phyloP scores from a whole-genome alignment of 2,113 vertebrate species.

The Aspiorhynchus laticeps region DNA sequence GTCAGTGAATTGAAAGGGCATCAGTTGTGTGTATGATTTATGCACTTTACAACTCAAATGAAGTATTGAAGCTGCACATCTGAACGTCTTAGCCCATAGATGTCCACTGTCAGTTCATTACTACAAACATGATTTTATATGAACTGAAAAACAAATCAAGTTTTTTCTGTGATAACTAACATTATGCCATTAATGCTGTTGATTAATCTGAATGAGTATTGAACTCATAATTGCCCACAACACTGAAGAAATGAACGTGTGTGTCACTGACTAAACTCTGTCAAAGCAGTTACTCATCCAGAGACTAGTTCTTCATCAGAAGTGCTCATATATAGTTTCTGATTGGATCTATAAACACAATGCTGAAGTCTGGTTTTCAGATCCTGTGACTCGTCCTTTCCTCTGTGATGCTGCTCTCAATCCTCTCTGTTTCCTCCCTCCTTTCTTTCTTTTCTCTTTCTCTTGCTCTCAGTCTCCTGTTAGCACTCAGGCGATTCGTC shows the following conservation, averaged over 20 bases:
- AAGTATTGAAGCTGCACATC: not conserved
- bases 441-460: slow-evolving; percentile 32
- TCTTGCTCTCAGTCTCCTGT: slow-evolving; percentile 68
- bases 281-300: not conserved
- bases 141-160: not conserved
- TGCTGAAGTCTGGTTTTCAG: not conserved
- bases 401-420: not conserved
- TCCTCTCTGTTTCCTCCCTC: not conserved
- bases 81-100: not conserved
- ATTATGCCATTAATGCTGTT: not conserved
- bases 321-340: no score
- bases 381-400: not conserved
- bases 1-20: no score
- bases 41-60: not conserved
- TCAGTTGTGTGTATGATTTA: no score
- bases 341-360: no score
- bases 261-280: not conserved
- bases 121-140: not conserved
- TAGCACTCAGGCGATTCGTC: slow-evolving; percentile 73
- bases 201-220: not conserved
- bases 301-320: not conserved
- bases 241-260: not conserved
- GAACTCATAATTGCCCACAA: not conserved
- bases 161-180: not conserved
- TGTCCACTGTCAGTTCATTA: not conserved